Evolutionary conservation across 2,797 vertebrate species (phyloP), one percentile per base, ranked within the genome.

Genomic region (Epinephelus awoara): DNA sequence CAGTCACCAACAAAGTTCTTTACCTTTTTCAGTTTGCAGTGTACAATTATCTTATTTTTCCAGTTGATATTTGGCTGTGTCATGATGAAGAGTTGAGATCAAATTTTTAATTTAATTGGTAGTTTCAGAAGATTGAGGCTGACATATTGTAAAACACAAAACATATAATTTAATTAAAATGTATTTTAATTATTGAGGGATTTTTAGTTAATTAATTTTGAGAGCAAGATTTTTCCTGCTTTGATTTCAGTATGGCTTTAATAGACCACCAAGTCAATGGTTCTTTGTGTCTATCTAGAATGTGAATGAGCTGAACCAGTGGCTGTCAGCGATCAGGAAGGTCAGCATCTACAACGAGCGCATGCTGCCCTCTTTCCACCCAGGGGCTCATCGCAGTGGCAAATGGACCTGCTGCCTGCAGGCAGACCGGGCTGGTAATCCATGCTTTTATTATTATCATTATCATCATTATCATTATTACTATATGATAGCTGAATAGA

Each of bases 331-430:
- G 0, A 90, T 98, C 91, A 95, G 97, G 46, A 97, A 96, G 87
- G 97, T 95, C 92, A 97, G 96, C 83, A 95, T 97, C 46, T 92
- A 95, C 91, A 98, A 97, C 15, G 91, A 95, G 19, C 89, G 84
- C 89, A 95, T 95, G 95, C 94, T 98, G 91, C 93, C 95, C 38
- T 91, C 93, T 52, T 98, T 96, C 91, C 97, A 98, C 84, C 96
- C 95, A 0, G 97, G 97, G 23, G 92, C 95, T 80, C 96, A 97
- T 94, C 96, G 96, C 3, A 80, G 96, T 2, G 85, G 93, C 69
- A 97, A 95, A 89, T 98, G 97, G 97, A 98, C 96, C 72, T 98
- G 97, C 94, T 98, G 97, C 86, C 94, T 97, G 72, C 97, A 96
- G 89, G 69, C 90, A 0, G 94, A 96, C 58, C 93, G 96, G 12